These are phyloP conservation scores for Epirrhoe alternata DNA, from an alignment of 2,888 invertebrate genomes.

Conservation along the genomic window DNA sequence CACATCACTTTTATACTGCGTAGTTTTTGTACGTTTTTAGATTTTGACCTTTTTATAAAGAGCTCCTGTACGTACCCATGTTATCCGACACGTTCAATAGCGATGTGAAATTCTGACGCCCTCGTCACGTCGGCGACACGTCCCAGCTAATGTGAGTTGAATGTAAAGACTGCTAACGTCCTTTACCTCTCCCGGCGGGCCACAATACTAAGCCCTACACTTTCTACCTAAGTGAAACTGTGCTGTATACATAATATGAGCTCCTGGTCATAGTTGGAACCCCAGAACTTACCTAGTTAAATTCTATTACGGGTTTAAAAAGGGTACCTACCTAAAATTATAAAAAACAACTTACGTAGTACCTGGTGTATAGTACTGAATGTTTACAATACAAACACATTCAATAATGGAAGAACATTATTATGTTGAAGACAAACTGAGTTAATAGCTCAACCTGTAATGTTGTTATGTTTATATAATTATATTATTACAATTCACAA, in stretches of 20 bases:
- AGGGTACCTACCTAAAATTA: conserved; percentile 17
- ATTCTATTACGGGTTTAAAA: conserved; percentile 9
- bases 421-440: neutral
- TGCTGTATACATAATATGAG: conserved; percentile 11
- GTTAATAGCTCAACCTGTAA: neutral
- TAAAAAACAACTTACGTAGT: neutral
- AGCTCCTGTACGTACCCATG: conserved; percentile 31
- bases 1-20: conserved; percentile 50
- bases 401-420: neutral
- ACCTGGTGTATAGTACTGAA: too few species aligned
- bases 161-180: conserved; percentile 70
- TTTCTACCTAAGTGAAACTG: conserved; percentile 31
- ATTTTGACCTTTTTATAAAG: conserved; percentile 42
- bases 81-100: conserved; percentile 34
- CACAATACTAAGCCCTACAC: conserved; percentile 41
- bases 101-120: conserved; percentile 42
- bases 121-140: conserved; percentile 57
- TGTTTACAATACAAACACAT: conserved; percentile 21
- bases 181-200: conserved; percentile 67
- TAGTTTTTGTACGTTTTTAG: conserved; percentile 47
- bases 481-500: conserved; percentile 25
- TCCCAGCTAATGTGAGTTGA: conserved; percentile 71
- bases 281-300: neutral
- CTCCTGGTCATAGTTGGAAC: conserved; percentile 30
- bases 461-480: neutral